Evolutionary conservation across 2,888 invertebrate species (phyloP).

Genomic region (Phlogophora meticulosa): DNA sequence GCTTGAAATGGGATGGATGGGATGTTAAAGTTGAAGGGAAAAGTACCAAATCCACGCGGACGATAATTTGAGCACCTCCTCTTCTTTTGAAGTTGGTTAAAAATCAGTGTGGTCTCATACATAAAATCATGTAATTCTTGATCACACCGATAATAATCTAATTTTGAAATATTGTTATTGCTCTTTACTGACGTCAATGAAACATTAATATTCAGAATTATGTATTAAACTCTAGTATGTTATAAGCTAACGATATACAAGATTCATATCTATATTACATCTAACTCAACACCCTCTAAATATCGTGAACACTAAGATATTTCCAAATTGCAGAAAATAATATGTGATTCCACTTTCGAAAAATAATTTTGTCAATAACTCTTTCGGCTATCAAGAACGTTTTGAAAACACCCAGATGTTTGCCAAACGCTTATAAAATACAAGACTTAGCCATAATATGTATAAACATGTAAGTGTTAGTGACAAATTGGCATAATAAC

Average conservation of each 20-base stretch:
- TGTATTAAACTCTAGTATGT: slow-evolving; percentile 20
- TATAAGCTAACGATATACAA: slow-evolving; percentile 23
- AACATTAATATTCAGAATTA: slow-evolving; percentile 30
- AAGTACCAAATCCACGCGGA: too few species aligned
- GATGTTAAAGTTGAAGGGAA: too few species aligned
- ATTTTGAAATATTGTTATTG: slow-evolving; percentile 25
- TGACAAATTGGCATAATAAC: neutral
- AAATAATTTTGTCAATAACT: neutral
- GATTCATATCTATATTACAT: slow-evolving; percentile 7
- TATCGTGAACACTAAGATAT: neutral
- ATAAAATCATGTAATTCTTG: slow-evolving; percentile 10
- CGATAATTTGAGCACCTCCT: too few species aligned
- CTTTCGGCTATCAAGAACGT: neutral
- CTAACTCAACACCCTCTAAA: slow-evolving; percentile 6
- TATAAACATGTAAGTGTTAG: too few species aligned
- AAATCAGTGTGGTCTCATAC: slow-evolving; percentile 5
- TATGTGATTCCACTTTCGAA: slow-evolving; percentile 1
- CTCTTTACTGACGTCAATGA: slow-evolving; percentile 38
- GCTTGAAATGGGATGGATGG: too few species aligned
- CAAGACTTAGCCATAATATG: neutral
- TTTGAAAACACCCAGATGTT: neutral
- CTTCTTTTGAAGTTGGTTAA: neutral
- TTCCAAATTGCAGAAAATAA: neutral
- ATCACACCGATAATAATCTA: slow-evolving; percentile 2
- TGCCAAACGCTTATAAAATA: neutral